phyloP scores from a whole-genome alignment of 2,113 vertebrate species.

The Myiagra hebetior region DNA sequence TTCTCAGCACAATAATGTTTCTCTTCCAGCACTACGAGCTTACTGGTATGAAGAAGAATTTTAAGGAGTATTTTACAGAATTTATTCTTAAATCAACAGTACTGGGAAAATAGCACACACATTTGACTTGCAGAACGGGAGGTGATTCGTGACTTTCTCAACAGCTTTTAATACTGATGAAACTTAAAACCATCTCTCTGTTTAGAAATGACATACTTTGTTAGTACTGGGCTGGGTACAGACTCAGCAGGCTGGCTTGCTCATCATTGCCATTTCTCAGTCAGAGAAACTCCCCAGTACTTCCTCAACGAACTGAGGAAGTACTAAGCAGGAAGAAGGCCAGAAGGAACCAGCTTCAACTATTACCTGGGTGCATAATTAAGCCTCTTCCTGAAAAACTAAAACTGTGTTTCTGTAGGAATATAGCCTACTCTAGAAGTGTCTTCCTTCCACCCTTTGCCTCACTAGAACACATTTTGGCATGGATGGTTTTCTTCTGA shows the following conservation, averaged over 20 bases:
- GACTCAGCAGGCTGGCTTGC: background rate
- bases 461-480: background rate
- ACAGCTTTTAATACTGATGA: background rate
- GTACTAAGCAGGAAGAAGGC: background rate
- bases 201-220: background rate
- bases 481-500: background rate
- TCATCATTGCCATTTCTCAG: background rate
- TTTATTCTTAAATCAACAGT: background rate
- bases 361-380: background rate
- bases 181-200: background rate
- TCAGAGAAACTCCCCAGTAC: background rate
- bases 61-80: background rate
- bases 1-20: background rate
- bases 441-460: background rate
- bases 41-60: background rate
- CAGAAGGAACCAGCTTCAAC: background rate
- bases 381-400: background rate
- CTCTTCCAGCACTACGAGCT: background rate
- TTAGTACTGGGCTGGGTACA: background rate
- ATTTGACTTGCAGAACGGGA: background rate
- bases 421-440: background rate
- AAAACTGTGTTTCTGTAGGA: background rate
- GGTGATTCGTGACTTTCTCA: fast-evolving
- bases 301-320: background rate
- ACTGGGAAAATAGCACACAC: background rate